Evolutionary conservation across 2,113 vertebrate genomes (phyloP), one percentile per base, ranked within the genome.

Genomic region (Uria lomvia): DNA sequence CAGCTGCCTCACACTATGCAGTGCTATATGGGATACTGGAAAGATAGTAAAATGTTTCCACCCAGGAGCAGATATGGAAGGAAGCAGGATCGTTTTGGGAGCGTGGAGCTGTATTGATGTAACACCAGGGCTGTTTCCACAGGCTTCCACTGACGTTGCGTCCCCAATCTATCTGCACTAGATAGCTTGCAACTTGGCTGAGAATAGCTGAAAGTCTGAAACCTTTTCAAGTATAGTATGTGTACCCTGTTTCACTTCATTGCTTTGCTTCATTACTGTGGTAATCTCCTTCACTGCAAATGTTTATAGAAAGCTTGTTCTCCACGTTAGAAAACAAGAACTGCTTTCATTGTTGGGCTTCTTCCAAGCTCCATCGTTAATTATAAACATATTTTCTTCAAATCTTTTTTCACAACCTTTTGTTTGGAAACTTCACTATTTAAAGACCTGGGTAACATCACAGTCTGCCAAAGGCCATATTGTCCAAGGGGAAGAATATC

Each of bases 261-360:
- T 73, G 36, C 62, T 71, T 94, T 88, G 50, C 73, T 91, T 95
- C 94, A 86, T 96, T 89, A 80, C 40, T 47, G 49, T 91, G 76
- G 50, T 94, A 97, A 96, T 93, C 85, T 94, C 67, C 60, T 84
- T 96, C 66, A 59, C 43, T 83, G 9, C 4, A 4, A 78, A 52
- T 91, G 73, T 91, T 93, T 97, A 93, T 43, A 87, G 74, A 92
- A 96, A 78, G 63, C 55, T 95, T 95, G 73, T 93, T 95, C 93
- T 93, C 45, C 88, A 92, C 75, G 76, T 95, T 96, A 91, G 67
- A 92, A 97, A 96, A 96, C 85, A 96, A 86, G 85, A 96, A 92
- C 88, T 92, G 43, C 59, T 96, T 94, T 92, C 52, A 78, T 89
- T 96, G n/a, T 83, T 94, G 85, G 79, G 50, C 30, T 95, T 94